Percentiles rank a stretch among this genome's conserved stretches.
Conservation (phyloP, 2,888 invertebrate species). For the Drosophila heteroneura region DNA sequence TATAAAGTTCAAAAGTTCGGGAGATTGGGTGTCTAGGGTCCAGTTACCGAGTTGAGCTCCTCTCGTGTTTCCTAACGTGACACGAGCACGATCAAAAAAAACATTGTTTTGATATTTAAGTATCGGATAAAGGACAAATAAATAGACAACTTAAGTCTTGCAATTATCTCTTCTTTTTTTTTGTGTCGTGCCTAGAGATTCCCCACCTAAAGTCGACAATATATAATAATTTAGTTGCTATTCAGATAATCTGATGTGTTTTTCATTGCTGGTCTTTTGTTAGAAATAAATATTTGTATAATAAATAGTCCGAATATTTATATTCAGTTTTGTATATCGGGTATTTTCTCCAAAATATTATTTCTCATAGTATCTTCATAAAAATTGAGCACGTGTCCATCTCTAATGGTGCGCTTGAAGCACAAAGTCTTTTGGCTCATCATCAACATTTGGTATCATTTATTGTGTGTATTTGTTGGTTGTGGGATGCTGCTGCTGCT, state of each 20-base stretch:
- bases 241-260: background rate
- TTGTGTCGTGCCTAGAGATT: background rate
- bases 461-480: constrained; percentile 69
- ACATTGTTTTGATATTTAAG: background rate
- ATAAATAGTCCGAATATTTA: background rate
- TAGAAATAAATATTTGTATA: background rate
- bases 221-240: background rate
- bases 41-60: background rate
- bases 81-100: background rate
- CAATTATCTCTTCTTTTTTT: background rate
- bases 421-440: constrained; percentile 30
- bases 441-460: constrained; percentile 62
- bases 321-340: background rate
- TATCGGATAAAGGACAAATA: background rate
- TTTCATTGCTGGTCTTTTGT: background rate
- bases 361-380: background rate
- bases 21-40: constrained; percentile 11
- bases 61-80: background rate
- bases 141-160: background rate
- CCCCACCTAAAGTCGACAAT: background rate
- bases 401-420: constrained; percentile 7
- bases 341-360: background rate
- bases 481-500: constrained; percentile 5
- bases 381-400: constrained; percentile 12
- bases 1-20: constrained; percentile 20